phyloP scores from a whole-genome alignment of 2,797 vertebrate genomes.

The Rhabdomys pumilio region DNA sequence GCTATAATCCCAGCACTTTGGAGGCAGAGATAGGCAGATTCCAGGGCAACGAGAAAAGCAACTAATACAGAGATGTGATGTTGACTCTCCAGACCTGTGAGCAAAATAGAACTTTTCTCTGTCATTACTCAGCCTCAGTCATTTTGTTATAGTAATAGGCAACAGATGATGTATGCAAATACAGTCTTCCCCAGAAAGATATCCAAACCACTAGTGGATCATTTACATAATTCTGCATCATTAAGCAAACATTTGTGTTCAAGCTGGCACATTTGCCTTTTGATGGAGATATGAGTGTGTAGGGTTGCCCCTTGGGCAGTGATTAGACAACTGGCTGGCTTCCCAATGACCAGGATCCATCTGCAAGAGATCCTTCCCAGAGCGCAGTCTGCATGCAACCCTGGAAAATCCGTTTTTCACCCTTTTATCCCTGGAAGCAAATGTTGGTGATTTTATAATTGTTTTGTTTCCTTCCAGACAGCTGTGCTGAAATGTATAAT shows the following conservation, averaged over 20 bases:
- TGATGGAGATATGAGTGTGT: slow-evolving; percentile 10
- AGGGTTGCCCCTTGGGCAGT: not conserved
- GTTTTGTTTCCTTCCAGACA: not conserved
- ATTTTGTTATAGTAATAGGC: not conserved
- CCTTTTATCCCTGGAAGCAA: not conserved
- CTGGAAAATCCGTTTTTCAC: slow-evolving; percentile 1
- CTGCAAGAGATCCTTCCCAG: not conserved
- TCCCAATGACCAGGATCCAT: not conserved
- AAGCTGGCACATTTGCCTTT: slow-evolving; percentile 53
- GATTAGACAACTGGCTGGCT: slow-evolving; percentile 30
- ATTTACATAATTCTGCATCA: slow-evolving; percentile 65
- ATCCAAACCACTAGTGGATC: not conserved
- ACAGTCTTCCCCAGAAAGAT: slow-evolving; percentile 15
- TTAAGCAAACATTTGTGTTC: slow-evolving; percentile 54
- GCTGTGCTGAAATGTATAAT: not conserved
- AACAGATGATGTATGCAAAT: not conserved
- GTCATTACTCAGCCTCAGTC: not conserved
- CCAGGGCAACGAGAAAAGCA: no score
- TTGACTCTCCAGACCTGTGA: not conserved
- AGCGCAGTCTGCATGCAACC: not conserved
- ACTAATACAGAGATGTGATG: not conserved
- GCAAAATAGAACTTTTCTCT: not conserved
- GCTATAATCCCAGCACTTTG: not conserved
- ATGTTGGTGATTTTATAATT: not conserved
- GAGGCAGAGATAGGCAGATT: not conserved